phyloP scores from a whole-genome alignment of 2,888 invertebrate genomes.

The Cyrtodaria siliqua region DNA sequence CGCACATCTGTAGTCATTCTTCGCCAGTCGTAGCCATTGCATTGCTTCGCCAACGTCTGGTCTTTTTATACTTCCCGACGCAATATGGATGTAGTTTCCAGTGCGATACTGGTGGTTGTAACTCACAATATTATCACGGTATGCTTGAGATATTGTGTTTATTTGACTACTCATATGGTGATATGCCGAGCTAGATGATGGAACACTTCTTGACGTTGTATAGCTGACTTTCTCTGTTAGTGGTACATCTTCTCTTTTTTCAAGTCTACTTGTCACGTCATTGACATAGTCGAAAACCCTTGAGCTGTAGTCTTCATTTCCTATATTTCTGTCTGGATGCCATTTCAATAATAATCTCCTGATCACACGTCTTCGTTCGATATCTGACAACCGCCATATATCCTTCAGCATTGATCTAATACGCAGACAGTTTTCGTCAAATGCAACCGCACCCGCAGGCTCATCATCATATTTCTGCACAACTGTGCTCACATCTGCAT shows the following conservation, averaged over 20 bases:
- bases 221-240: not conserved
- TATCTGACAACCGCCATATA: constrained; percentile 44
- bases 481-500: not conserved
- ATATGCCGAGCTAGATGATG: constrained; percentile 3
- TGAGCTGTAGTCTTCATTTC: constrained; percentile 47
- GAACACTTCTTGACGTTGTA: not conserved
- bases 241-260: constrained; percentile 17
- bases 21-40: constrained; percentile 58
- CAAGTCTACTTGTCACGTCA: constrained; percentile 40
- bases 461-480: constrained; percentile 11
- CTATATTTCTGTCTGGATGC: constrained; percentile 67
- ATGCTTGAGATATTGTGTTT: constrained; percentile 10
- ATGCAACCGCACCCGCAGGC: constrained; percentile 11
- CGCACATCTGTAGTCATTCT: constrained; percentile 52
- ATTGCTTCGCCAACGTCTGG: constrained; percentile 38
- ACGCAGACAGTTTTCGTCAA: constrained; percentile 38
- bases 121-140: constrained; percentile 16
- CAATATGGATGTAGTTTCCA: constrained; percentile 13
- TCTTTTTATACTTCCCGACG: not conserved
- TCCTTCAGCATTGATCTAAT: constrained; percentile 32
- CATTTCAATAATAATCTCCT: constrained; percentile 55
- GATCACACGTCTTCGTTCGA: constrained; percentile 46
- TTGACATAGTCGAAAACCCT: constrained; percentile 62
- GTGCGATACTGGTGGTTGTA: constrained; percentile 4
- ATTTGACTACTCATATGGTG: constrained; percentile 1